A percentile compares a stretch with the other conserved stretches of the same genome.
These are phyloP conservation scores for Lepus americanus DNA, from an alignment of 2,113 vertebrate genomes.

Conservation along the genomic window DNA sequence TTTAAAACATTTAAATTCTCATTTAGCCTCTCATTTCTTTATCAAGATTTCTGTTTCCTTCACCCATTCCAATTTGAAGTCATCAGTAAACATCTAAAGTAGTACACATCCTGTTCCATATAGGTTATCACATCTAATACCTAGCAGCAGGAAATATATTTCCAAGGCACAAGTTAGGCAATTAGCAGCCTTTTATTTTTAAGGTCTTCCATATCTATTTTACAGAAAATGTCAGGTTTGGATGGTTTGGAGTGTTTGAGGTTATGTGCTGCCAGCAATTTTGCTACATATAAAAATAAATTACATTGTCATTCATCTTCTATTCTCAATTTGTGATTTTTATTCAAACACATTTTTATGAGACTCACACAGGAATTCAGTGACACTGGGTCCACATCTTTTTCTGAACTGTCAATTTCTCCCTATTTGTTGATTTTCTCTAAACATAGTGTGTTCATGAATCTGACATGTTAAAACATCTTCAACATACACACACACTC, in stretches of 20 bases:
- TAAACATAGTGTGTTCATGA: conserved; percentile 4
- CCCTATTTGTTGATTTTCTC: background rate
- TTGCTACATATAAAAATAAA: conserved; percentile 55
- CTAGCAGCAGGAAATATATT: conserved; percentile 31
- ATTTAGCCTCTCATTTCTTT: background rate
- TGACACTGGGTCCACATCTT: background rate
- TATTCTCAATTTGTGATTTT: conserved; percentile 38
- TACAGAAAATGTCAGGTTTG: conserved; percentile 19
- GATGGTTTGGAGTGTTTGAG: background rate
- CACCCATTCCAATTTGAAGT: conserved; percentile 43
- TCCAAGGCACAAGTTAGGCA: conserved; percentile 10
- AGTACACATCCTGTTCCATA: background rate
- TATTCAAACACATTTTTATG: background rate
- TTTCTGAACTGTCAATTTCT: background rate
- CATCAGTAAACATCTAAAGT: conserved; percentile 11
- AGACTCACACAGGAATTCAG: background rate
- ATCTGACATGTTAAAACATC: background rate
- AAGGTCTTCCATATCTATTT: conserved; percentile 26
- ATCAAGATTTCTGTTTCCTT: conserved; percentile 19
- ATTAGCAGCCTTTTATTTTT: conserved; percentile 69
- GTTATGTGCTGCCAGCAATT: background rate
- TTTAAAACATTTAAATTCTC: conserved; percentile 36
- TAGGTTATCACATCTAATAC: conserved; percentile 43
- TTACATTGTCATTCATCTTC: background rate
- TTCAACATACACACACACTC: background rate